These are phyloP conservation scores for Lochmaea crataegi DNA, from an alignment of 2,888 invertebrate genomes.

Conservation along the genomic window DNA sequence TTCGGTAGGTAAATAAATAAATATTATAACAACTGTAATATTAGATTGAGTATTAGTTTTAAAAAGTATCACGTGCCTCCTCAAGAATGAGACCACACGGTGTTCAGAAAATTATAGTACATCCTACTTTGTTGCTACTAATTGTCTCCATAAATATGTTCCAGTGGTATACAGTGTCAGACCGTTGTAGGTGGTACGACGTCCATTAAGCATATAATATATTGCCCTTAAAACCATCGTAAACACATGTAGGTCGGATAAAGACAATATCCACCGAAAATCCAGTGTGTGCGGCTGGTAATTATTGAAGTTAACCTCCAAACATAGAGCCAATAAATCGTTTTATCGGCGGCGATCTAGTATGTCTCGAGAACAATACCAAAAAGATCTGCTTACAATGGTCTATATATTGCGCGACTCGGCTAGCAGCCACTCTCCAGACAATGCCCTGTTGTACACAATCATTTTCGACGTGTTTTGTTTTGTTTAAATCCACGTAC, in stretches of 20 bases:
- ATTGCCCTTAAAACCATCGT: slow-evolving; percentile 12
- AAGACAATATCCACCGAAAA: slow-evolving; percentile 23
- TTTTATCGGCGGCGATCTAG: slow-evolving; percentile 56
- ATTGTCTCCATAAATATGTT: slow-evolving; percentile 10
- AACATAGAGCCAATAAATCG: slow-evolving; percentile 54
- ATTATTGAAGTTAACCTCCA: slow-evolving; percentile 38
- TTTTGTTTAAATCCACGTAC: slow-evolving; percentile 39
- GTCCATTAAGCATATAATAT: slow-evolving; percentile 7
- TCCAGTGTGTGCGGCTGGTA: slow-evolving; percentile 30
- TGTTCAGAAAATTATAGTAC: neutral
- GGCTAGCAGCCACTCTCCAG: slow-evolving; percentile 6
- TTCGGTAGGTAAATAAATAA: too few species aligned
- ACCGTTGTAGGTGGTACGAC: slow-evolving; percentile 7
- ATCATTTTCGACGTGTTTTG: slow-evolving; percentile 30
- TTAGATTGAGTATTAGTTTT: too few species aligned
- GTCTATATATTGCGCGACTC: slow-evolving; percentile 55
- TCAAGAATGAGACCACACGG: neutral
- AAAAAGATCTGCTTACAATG: slow-evolving; percentile 59
- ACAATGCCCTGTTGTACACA: slow-evolving; percentile 22
- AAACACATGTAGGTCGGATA: slow-evolving; percentile 22
- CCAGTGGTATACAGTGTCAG: slow-evolving; percentile 5
- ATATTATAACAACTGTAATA: too few species aligned
- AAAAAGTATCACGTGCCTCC: too few species aligned
- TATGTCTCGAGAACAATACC: slow-evolving; percentile 57
- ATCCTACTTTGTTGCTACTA: neutral